A percentile compares a stretch with the other conserved stretches of the same genome.
Evolutionary conservation across 2,113 vertebrate species (phyloP).

Genomic region (Megalops atlanticus): DNA sequence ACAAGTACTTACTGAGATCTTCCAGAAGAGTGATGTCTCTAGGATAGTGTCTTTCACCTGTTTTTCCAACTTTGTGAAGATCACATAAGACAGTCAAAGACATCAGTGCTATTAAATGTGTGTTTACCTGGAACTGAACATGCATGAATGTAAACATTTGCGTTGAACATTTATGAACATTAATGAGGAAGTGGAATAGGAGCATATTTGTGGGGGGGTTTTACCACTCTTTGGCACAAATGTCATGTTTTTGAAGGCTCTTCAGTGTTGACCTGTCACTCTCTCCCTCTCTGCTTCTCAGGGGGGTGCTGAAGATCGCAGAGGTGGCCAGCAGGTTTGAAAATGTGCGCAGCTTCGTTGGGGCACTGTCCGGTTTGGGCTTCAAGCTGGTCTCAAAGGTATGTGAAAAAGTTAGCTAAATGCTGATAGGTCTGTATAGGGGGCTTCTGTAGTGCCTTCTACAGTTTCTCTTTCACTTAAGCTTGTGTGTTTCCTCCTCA

Average conservation of each 20-base stretch:
- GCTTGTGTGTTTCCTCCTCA: constrained; percentile 49
- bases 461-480: neutral
- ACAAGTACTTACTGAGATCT: neutral
- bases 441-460: neutral
- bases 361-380: constrained; percentile 74
- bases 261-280: too few species aligned
- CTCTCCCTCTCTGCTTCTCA: constrained; percentile 52
- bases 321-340: constrained; percentile 92
- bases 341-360: constrained; percentile 70
- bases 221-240: too few species aligned
- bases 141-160: too few species aligned
- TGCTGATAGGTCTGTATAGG: neutral
- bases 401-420: too few species aligned
- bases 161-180: too few species aligned
- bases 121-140: too few species aligned
- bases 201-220: too few species aligned
- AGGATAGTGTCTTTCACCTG: neutral
- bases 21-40: neutral
- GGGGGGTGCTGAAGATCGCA: constrained; percentile 86
- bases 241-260: too few species aligned
- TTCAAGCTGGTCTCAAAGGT: constrained; percentile 85
- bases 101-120: too few species aligned
- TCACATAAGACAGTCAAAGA: neutral
- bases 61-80: neutral
- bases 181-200: too few species aligned